Base-by-base conservation (phyloP, 2,888 invertebrate genomes). In the Leptopterna dolabrata region DNA sequence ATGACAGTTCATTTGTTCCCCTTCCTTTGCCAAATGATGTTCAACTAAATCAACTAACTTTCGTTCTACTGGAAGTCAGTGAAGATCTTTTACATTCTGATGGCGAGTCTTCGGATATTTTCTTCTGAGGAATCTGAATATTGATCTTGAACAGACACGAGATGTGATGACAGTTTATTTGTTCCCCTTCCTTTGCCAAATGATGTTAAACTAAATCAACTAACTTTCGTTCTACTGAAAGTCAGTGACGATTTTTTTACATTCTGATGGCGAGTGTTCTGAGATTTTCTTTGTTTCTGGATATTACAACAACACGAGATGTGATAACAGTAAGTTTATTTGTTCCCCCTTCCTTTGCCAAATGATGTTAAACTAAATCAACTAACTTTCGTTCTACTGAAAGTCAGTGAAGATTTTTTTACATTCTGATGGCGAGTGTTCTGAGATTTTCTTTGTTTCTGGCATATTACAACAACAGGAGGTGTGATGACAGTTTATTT, bases 351-450 rank as follows among this genome's bases (percentile, higher is more conserved):
- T 63, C 0, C 13, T 19, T 9, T 27, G 63, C 63, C 63, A 63
- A 0, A 63, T 63, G 63, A 63, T 63, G 63, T 63, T 63, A 0
- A 63, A 2, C 63, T 24, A 6, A 24, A 63, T 63, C 13, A 63
- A 24, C 63, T 63, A 63, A 24, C 63, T 63, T 63, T 63, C 63
- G 63, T 63, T 63, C 63, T 63, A 63, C 63, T 63, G 63, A 63
- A 63, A 27, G 63, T 63, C 24, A 2, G 24, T 9, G 24, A 11
- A 24, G 63, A 63, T 51, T 16, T 4, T n/a, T 51, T 9, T 7
- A 7, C 13, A 16, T 47, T 47, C 47, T 47, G 47, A 47, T 47
- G 47, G 47, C 47, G n/a, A 47, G 1, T 47, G 47, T 7, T 47
- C 14, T 9, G 47, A 1, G 47, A 19, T 6, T 55, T 55, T n/a